Percentiles rank a stretch among this genome's conserved stretches.
These are phyloP conservation scores for Erythrolamprus reginae DNA, from an alignment of 2,113 vertebrate species.

Conservation along the genomic window DNA sequence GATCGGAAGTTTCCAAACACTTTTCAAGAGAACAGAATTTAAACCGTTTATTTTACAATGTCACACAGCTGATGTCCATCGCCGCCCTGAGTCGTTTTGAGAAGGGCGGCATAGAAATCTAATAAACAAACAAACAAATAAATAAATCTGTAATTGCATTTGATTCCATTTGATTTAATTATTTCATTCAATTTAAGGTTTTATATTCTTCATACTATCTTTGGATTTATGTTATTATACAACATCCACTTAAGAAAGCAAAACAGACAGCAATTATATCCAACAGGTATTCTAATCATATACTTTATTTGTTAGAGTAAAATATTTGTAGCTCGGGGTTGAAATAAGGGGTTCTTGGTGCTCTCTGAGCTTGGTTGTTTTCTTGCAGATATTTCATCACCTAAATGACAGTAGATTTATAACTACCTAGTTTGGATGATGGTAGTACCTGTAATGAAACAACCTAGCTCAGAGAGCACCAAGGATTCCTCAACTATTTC, in stretches of 20 bases:
- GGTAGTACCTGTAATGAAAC: background rate
- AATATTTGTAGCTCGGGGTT: background rate
- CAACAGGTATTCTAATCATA: background rate
- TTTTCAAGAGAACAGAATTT: background rate
- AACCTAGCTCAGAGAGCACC: background rate
- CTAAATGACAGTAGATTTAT: background rate
- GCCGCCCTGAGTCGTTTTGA: no score
- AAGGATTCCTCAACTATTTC: background rate
- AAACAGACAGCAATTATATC: background rate
- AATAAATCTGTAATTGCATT: background rate
- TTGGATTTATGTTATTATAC: background rate
- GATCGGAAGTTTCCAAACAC: no score
- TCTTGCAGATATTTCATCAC: background rate
- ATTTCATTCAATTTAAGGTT: background rate
- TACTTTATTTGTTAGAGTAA: background rate
- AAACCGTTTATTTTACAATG: background rate
- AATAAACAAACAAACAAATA: no score
- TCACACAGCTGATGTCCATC: background rate
- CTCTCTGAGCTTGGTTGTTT: background rate
- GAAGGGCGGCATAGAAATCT: no score
- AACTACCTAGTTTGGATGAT: background rate
- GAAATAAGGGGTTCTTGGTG: background rate
- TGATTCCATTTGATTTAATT: background rate
- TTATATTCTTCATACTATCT: background rate
- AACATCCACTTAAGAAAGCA: background rate